These are phyloP conservation scores for Azorinus chamasolen DNA, from an alignment of 2,888 invertebrate species.

Conservation along the genomic window DNA sequence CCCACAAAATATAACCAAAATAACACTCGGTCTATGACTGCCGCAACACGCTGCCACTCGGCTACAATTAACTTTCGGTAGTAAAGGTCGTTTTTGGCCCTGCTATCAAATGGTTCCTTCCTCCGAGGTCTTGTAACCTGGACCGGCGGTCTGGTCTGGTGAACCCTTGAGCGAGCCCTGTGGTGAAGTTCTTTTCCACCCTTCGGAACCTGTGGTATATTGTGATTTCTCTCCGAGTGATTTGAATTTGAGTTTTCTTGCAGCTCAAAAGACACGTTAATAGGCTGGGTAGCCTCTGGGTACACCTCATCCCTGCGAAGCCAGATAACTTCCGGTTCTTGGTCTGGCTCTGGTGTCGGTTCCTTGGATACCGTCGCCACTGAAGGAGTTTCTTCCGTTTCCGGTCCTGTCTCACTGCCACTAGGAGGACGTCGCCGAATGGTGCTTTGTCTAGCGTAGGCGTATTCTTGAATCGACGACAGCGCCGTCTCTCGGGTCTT, in stretches of 20 bases:
- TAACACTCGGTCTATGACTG: constrained; percentile 82
- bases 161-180: constrained; percentile 15
- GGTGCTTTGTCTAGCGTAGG: constrained; percentile 49
- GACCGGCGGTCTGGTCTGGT: neutral
- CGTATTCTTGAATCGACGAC: constrained; percentile 57
- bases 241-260: constrained; percentile 23
- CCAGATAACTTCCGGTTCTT: constrained; percentile 65
- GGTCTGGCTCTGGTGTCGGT: constrained; percentile 28
- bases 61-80: constrained; percentile 78
- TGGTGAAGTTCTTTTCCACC: constrained; percentile 12
- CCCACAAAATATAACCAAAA: constrained; percentile 83
- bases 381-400: constrained; percentile 24
- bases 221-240: constrained; percentile 25
- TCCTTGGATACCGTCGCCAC: constrained; percentile 2
- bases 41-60: constrained; percentile 85
- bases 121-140: constrained; percentile 3
- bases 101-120: constrained; percentile 36
- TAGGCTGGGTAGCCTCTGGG: constrained; percentile 38
- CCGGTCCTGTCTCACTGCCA: constrained; percentile 13
- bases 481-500: constrained; percentile 58
- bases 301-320: constrained; percentile 63
- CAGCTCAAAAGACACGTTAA: constrained; percentile 46
- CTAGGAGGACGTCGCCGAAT: constrained; percentile 53
- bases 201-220: constrained; percentile 4
- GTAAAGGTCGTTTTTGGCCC: constrained; percentile 58